Evolutionary conservation across 2,888 invertebrate species (phyloP), one percentile per base, ranked within the genome.

Genomic region (Aspidiotus destructor): DNA sequence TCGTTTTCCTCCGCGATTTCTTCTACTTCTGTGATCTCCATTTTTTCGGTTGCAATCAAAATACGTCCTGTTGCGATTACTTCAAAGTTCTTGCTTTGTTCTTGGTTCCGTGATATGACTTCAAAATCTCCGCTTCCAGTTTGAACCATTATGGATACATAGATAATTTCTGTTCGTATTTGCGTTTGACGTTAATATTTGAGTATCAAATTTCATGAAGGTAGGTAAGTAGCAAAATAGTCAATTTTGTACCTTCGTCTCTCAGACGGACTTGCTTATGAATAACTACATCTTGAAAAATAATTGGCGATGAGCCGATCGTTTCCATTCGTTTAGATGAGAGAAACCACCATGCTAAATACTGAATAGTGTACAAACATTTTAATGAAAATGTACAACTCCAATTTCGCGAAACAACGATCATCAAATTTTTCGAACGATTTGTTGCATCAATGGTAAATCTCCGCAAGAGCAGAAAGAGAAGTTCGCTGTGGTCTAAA

Each of bases 241-340:
- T n/a, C 11, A 48, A n/a, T 1, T 48, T 48, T 57, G 13, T 1
- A 80, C 81, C 82, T 54, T 85, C 85, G 71, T 84, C 82, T 0
- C 86, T 84, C 67, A 94, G 81, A 72, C 86, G 85, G 0, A 91
- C 92, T 7, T 17, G 42, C 17, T 42, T 55, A 42, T 17, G 28
- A 16, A 64, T 41, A 17, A 16, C 15, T 6, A 64, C 44, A 42
- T 64, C 28, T 57, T 64, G 42, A 16, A 64, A 64, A 42, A 64
- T 10, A 1, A 64, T 16, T 9, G 64, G n/a, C 0, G 41, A 8
- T 1, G 42, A 42, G 17, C 17, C 55, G 11, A 64, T 28, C 0
- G 15, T 15, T 13, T 16, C 15, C 7, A 16, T 16, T 42, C 17
- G 16, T 10, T 16, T 6, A 2, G 28, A 9, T 1, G 57, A 64